These are phyloP conservation scores for Chiloscyllium plagiosum DNA, from an alignment of 2,113 vertebrate genomes.

Conservation along the genomic window DNA sequence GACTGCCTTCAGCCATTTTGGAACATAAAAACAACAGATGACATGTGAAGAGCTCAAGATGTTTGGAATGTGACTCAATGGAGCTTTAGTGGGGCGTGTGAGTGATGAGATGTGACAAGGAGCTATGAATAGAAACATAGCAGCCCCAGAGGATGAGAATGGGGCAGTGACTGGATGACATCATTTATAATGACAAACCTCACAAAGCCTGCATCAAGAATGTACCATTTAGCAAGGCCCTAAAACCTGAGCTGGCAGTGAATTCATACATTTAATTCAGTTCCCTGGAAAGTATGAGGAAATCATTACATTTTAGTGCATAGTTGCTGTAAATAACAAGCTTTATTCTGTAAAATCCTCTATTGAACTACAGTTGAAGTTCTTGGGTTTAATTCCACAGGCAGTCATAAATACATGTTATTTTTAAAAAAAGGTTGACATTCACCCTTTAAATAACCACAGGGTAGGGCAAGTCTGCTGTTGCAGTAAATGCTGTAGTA, in stretches of 20 bases:
- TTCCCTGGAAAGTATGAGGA: neutral
- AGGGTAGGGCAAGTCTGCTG: neutral
- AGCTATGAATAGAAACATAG: slow-evolving; percentile 12
- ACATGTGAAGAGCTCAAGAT: neutral
- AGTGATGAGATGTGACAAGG: slow-evolving; percentile 23
- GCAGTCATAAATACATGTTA: neutral
- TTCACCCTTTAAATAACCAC: neutral
- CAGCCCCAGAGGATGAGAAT: neutral
- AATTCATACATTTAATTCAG: neutral
- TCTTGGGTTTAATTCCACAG: neutral
- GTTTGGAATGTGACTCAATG: slow-evolving; percentile 18
- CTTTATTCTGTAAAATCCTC: neutral
- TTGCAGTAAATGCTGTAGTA: neutral
- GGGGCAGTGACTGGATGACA: neutral
- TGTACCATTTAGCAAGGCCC: neutral
- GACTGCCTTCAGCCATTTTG: slow-evolving; percentile 4
- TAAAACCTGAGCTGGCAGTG: neutral
- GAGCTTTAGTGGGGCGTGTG: neutral
- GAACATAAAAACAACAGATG: no score
- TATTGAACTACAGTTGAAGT: neutral
- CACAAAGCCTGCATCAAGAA: neutral
- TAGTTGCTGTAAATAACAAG: neutral
- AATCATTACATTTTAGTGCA: slow-evolving; percentile 4
- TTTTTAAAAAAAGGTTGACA: neutral
- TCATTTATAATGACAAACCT: neutral